A percentile compares a stretch with the other conserved stretches of the same genome.
phyloP scores from a whole-genome alignment of 2,113 vertebrate genomes.

The Python bivittatus region DNA sequence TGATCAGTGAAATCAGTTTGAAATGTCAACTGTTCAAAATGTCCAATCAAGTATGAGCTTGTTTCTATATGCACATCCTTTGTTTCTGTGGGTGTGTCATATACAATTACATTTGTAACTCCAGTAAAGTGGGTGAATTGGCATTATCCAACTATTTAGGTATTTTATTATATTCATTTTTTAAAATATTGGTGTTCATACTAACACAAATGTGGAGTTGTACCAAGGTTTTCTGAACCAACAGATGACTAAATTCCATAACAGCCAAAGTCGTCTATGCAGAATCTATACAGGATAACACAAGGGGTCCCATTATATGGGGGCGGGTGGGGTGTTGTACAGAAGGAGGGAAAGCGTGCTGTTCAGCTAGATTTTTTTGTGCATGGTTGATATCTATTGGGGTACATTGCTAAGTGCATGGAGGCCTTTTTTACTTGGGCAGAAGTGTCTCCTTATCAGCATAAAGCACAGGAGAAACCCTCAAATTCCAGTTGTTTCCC shows the following conservation, averaged over 20 bases:
- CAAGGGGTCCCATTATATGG: too few relatives aligned
- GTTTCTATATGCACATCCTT: not conserved
- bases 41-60: not conserved
- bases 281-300: too few relatives aligned
- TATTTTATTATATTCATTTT: not conserved
- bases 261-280: not conserved
- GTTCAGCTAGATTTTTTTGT: too few relatives aligned
- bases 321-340: too few relatives aligned
- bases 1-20: constrained; percentile 21
- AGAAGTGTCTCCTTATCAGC: too few relatives aligned
- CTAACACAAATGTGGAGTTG: not conserved
- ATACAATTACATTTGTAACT: not conserved
- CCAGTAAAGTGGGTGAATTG: not conserved
- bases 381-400: too few relatives aligned
- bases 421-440: too few relatives aligned
- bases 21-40: not conserved
- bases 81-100: not conserved
- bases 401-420: too few relatives aligned
- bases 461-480: too few relatives aligned
- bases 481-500: too few relatives aligned
- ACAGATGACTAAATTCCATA: not conserved
- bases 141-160: not conserved
- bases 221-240: not conserved
- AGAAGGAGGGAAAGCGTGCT: too few relatives aligned
- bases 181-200: not conserved